Evolutionary conservation across 2,797 vertebrate species (phyloP), one percentile per base, ranked within the genome.

Genomic region (Pampus argenteus): DNA sequence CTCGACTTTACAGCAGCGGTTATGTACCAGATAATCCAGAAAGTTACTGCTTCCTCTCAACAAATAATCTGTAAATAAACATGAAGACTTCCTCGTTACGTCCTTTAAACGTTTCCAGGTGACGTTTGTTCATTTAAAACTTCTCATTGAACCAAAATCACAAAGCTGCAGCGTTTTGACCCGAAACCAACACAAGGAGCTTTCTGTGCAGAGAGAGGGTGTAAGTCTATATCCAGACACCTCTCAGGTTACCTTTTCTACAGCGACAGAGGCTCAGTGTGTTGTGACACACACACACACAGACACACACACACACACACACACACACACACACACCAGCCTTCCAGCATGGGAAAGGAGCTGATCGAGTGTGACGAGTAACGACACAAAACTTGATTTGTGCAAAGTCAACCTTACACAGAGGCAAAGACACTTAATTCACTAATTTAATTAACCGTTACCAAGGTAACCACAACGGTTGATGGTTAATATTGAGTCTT

Each of bases 241-340:
- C 49, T 71, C 78, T 89, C 79, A 56, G 14, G 78, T 89, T 89
- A 76, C 81, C 70, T 63, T 52, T 63, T 59, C 61, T 84, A 66
- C 79, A 68, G 67, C 9, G 23, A 64, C 71, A 82, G 69, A 66
- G 64, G 20, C 47, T 55, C 78, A 17, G 38, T 68, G 65, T 74
- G 49, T 61, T 7, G 20, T 36, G 7, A n/a, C 10, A 29, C 62
- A 38, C 36, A 29, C 36, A 29, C 49, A 40, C 38, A 15, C 38
- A 15, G 13, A 40, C 38, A 40, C 38, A 15, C 38, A 40, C 14
- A 40, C n/a, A 25, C 34, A 50, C 45, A 26, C 44, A 47, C 42
- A 47, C 38, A 42, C 40, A 7, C 40, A 44, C 40, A 44, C 40
- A 44, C 40, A 44, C 17, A 17, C 38, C 4, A n/a, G 49, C 38